These are phyloP conservation scores for Cyclophora albipunctata DNA, from an alignment of 2,888 invertebrate species.

Conservation along the genomic window DNA sequence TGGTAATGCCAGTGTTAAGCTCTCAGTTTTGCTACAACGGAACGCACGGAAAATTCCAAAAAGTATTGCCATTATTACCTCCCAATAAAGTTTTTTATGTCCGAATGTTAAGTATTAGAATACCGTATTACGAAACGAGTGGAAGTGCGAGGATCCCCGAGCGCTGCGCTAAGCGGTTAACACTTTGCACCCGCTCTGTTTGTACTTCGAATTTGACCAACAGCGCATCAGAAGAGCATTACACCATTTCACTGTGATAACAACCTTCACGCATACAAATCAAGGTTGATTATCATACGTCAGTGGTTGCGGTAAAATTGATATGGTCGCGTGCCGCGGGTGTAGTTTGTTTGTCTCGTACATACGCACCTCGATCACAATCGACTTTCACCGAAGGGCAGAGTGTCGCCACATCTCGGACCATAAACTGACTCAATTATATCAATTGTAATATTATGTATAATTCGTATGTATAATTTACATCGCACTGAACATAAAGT, in stretches of 20 bases:
- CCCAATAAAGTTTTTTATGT: no score
- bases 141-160: conserved; percentile 10
- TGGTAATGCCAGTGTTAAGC: no score
- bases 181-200: conserved; percentile 35
- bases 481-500: no score
- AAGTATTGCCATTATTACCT: no score
- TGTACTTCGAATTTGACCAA: conserved; percentile 40
- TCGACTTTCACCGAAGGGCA: conserved; percentile 66
- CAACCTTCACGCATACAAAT: conserved; percentile 24
- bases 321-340: conserved; percentile 41
- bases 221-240: conserved; percentile 28
- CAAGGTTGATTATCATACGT: conserved; percentile 27
- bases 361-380: conserved; percentile 51
- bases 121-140: conserved; percentile 12
- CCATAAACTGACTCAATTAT: conserved; percentile 11
- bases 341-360: conserved; percentile 43
- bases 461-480: no score
- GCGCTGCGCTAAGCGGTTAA: conserved; percentile 28
- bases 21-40: no score
- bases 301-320: conserved; percentile 29
- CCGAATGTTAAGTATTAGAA: no score
- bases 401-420: conserved; percentile 26
- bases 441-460: conserved; percentile 2
- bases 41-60: no score
- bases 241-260: conserved; percentile 23